Conservation (phyloP, 2,797 vertebrate species). For the Chromis chromis region DNA sequence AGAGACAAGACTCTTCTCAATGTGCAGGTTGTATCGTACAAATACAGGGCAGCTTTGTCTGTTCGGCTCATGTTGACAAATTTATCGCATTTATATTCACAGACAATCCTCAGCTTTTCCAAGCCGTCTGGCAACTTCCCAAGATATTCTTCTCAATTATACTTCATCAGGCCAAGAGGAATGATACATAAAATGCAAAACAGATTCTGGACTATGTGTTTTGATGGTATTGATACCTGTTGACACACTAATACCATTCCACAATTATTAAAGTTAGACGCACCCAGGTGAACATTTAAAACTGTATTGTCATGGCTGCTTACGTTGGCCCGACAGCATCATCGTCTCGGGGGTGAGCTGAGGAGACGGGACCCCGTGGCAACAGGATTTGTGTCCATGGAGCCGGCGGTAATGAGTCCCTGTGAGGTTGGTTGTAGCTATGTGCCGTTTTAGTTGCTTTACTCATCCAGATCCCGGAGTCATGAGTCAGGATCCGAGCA, state of each 20-base stretch:
- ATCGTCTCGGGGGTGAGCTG: slow-evolving; percentile 63
- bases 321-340: slow-evolving; percentile 8
- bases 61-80: slow-evolving; percentile 33
- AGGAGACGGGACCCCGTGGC: slow-evolving; percentile 59
- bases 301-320: slow-evolving; percentile 27
- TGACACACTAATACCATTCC: neutral
- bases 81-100: slow-evolving; percentile 23
- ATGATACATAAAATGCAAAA: neutral
- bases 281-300: slow-evolving; percentile 41
- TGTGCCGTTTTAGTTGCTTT: slow-evolving; percentile 54
- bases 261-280: slow-evolving; percentile 5
- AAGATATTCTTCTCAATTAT: slow-evolving; percentile 13
- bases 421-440: slow-evolving; percentile 50
- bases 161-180: slow-evolving; percentile 11
- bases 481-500: slow-evolving; percentile 42
- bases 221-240: neutral
- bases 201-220: slow-evolving; percentile 25
- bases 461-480: slow-evolving; percentile 45
- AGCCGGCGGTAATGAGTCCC: slow-evolving; percentile 79
- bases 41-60: slow-evolving; percentile 35
- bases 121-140: neutral
- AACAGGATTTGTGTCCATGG: slow-evolving; percentile 62
- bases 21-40: slow-evolving; percentile 26
- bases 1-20: slow-evolving; percentile 40
- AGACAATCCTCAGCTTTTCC: neutral